Percentiles rank a stretch among this genome's conserved stretches.
phyloP scores from a whole-genome alignment of 2,113 vertebrate genomes.

The Dryoscopus gambensis region DNA sequence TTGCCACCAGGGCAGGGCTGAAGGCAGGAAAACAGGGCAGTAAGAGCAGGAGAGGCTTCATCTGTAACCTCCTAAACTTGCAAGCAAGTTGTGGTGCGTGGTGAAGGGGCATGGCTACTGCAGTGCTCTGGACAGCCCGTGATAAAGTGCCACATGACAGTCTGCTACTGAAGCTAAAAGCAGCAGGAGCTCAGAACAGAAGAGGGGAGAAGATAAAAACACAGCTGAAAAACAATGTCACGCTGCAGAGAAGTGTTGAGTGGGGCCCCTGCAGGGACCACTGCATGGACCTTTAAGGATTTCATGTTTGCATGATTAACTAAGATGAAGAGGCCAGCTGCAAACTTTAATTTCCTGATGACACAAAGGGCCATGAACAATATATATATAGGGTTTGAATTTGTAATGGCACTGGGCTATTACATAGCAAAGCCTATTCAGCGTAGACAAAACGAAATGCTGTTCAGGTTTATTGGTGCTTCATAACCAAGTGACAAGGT shows the following conservation, averaged over 20 bases:
- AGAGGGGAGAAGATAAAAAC: constrained; percentile 64
- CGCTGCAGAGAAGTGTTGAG: constrained; percentile 60
- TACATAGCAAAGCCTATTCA: constrained; percentile 56
- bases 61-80: neutral
- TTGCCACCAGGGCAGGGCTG: neutral
- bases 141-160: constrained; percentile 59
- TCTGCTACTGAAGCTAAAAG: constrained; percentile 57
- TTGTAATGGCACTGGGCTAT: constrained; percentile 61
- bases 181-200: constrained; percentile 67
- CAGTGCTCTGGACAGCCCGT: neutral
- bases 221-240: constrained; percentile 68
- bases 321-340: constrained; percentile 81
- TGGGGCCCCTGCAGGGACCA: constrained; percentile 68
- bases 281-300: constrained; percentile 70
- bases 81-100: neutral
- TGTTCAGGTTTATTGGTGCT: constrained; percentile 4
- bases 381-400: constrained; percentile 74
- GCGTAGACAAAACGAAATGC: neutral
- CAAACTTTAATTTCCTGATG: constrained; percentile 81
- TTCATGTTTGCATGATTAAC: constrained; percentile 79
- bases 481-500: neutral
- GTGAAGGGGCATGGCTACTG: neutral
- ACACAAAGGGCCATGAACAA: constrained; percentile 75
- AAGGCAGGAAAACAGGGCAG: neutral
- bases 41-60: neutral